Evolutionary conservation across 2,113 vertebrate species (phyloP).

Genomic region (Miniopterus natalensis): DNA sequence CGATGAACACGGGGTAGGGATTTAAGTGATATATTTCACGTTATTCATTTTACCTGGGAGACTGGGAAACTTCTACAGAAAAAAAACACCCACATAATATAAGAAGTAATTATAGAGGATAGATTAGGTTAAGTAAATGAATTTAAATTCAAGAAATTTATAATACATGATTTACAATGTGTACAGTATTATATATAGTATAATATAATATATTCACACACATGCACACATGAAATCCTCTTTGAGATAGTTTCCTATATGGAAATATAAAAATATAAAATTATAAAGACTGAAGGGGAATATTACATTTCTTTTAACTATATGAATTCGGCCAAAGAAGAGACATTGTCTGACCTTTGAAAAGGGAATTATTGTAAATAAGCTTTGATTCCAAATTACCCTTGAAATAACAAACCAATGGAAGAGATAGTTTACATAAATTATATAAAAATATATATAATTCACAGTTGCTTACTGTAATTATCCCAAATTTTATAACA

Average conservation of each 20-base stretch:
- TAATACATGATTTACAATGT: not conserved
- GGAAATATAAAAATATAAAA: constrained; percentile 21
- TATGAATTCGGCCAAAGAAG: not conserved
- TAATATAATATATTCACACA: not conserved
- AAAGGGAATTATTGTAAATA: not conserved
- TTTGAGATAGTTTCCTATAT: not conserved
- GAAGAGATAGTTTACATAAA: not conserved
- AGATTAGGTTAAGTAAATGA: not conserved
- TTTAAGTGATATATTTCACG: not conserved
- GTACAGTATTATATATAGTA: too few relatives aligned
- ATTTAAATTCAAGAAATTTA: constrained; percentile 35
- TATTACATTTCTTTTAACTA: not conserved
- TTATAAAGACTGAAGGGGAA: not conserved
- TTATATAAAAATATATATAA: not conserved
- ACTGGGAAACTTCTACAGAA: not conserved
- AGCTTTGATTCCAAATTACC: constrained; percentile 11
- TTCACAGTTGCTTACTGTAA: not conserved
- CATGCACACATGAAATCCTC: not conserved
- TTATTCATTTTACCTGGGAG: not conserved
- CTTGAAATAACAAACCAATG: not conserved
- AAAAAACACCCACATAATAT: not conserved
- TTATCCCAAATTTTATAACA: constrained; percentile 19
- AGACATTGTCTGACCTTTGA: not conserved
- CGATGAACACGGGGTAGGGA: not conserved
- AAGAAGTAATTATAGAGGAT: not conserved